phyloP scores from a whole-genome alignment of 2,888 invertebrate species.

The Romanomermis culicivorax region DNA sequence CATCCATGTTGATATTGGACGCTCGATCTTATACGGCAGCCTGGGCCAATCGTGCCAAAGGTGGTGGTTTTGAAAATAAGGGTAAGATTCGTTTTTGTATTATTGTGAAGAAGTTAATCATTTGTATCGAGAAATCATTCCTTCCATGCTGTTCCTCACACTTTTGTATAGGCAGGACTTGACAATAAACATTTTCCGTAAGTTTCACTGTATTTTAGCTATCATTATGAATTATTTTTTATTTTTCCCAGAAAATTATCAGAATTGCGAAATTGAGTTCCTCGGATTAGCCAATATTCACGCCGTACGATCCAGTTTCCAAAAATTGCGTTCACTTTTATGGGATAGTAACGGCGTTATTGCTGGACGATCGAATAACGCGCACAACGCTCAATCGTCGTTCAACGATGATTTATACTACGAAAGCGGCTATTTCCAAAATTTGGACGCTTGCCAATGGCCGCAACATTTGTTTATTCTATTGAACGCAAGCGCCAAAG shows the following conservation, averaged over 20 bases:
- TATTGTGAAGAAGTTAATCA: too few relatives aligned
- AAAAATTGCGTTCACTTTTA: slow-evolving; percentile 46
- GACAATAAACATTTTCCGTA: too few relatives aligned
- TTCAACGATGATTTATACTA: neutral
- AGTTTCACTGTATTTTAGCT: too few relatives aligned
- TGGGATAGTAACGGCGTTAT: neutral
- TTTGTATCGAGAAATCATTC: neutral
- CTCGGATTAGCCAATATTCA: slow-evolving; percentile 96
- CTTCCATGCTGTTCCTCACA: too few relatives aligned
- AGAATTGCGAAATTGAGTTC: slow-evolving; percentile 78
- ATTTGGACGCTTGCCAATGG: slow-evolving; percentile 73
- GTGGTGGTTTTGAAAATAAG: slow-evolving; percentile 84
- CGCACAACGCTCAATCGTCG: neutral
- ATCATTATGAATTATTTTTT: slow-evolving; percentile 1
- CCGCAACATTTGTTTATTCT: slow-evolving; percentile 66
- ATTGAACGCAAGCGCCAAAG: slow-evolving; percentile 54
- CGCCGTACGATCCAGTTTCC: slow-evolving; percentile 74
- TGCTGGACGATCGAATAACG: neutral
- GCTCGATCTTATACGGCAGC: slow-evolving; percentile 88
- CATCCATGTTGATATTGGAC: slow-evolving; percentile 73
- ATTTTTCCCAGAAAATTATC: slow-evolving; percentile 54
- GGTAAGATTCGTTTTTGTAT: slow-evolving; percentile 26
- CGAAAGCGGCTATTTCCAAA: slow-evolving; percentile 55
- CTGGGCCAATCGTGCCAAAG: slow-evolving; percentile 80
- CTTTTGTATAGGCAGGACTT: too few relatives aligned